Percentiles rank a stretch among this genome's conserved stretches.
Conservation (phyloP, 2,113 vertebrate species). For the Oceanites oceanicus region DNA sequence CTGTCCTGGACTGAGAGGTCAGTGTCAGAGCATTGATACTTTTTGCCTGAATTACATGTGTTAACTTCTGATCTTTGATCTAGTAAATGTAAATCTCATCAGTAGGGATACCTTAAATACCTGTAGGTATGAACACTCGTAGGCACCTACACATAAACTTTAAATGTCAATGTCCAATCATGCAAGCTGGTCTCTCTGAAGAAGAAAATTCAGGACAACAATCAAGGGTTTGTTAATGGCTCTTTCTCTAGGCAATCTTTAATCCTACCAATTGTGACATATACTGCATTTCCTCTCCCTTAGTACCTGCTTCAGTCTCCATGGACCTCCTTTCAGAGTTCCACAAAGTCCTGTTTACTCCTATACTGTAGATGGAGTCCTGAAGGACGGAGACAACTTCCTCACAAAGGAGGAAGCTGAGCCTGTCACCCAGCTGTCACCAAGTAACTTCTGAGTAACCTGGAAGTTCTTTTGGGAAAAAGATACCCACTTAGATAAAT, state of each 20-base stretch:
- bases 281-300: neutral
- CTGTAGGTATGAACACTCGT: neutral
- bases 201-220: neutral
- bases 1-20: neutral
- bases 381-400: neutral
- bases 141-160: neutral
- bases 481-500: neutral
- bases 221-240: neutral
- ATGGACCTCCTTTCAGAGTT: neutral
- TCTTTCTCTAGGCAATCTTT: neutral
- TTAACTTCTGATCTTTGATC: neutral
- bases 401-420: neutral
- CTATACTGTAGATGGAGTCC: neutral
- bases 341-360: neutral
- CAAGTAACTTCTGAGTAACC: neutral
- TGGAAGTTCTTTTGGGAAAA: neutral
- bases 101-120: neutral
- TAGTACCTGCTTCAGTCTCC: accelerated
- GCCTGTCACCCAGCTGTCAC: neutral
- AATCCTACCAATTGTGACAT: neutral
- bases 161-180: neutral
- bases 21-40: neutral
- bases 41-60: neutral
- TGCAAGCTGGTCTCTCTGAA: neutral
- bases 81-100: neutral